Base-by-base conservation (phyloP, 2,888 invertebrate genomes). In the Parnassius smintheus region DNA sequence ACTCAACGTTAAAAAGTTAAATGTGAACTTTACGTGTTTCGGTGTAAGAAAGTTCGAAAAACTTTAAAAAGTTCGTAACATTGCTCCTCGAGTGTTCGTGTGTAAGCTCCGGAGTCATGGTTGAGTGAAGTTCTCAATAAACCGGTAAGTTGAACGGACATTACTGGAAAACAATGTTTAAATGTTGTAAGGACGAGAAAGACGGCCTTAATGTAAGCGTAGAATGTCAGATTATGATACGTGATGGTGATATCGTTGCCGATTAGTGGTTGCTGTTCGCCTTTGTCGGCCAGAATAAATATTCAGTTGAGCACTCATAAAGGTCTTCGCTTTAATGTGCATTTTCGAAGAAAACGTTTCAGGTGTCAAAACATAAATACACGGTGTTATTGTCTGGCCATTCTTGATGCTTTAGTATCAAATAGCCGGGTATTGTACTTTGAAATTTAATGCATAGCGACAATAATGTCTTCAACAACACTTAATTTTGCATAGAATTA, bases 101-200 rank as follows among this genome's bases (percentile, higher is more conserved):
- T 81, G 80, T 79, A 76, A 80, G 77, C 80, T 83, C 74, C 70
- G 74, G 80, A 46, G 80, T 82, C 76, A 88, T 86, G 85, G 81
- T 83, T 81, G 84, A 79, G 78, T 83, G 77, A 81, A 83, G 82
- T 83, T 80, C 82, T 80, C 80, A 75, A 75, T 88, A 86, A 90
- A 90, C 88, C 86, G 89, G 89, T 89, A 89, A 88, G 90, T 88
- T 76, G 83, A 85, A 86, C 81, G 78, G 75, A 82, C 77, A 65
- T 70, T 83, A 83, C 81, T 82, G 82, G 80, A 79, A 77, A 80
- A 75, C 79, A 61, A 65, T 70, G 65, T 75, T 76, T 73, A 65
- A 75, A 75, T 70, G 66, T 66, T 56, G 9, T 10, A 49, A 13
- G n/a, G 50, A 49, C 18, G 57, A 48, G 54, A 25, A 49, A 41